phyloP scores from a whole-genome alignment of 2,888 invertebrate genomes.

The Ichneumon xanthorius region DNA sequence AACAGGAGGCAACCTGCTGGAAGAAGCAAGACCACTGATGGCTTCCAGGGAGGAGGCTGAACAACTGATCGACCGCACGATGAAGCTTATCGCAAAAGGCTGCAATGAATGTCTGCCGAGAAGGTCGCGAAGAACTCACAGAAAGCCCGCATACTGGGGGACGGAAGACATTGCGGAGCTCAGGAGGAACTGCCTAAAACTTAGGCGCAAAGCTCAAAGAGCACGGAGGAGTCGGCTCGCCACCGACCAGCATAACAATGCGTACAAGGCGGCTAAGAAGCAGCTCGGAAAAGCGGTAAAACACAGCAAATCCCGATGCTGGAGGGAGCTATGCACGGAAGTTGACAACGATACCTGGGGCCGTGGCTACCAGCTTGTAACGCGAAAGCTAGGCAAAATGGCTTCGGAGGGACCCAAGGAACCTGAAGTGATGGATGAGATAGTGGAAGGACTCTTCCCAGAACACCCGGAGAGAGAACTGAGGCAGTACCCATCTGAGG shows the following conservation, averaged over 20 bases:
- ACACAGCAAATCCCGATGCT: conserved; percentile 29
- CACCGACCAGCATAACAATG: background rate
- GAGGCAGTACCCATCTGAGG: background rate
- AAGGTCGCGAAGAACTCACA: background rate
- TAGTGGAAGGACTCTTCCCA: conserved; percentile 60
- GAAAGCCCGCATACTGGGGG: conserved; percentile 70
- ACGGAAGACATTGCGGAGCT: conserved; percentile 65
- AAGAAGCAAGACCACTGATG: background rate
- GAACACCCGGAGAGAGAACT: conserved; percentile 31
- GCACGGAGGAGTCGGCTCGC: conserved; percentile 29
- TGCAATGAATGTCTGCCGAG: conserved; percentile 25
- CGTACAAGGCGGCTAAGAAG: conserved; percentile 41
- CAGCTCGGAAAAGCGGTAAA: background rate
- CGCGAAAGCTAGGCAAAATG: conserved; percentile 6
- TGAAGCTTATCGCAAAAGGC: conserved; percentile 15
- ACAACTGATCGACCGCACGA: background rate
- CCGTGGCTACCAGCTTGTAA: conserved; percentile 18
- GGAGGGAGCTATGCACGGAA: conserved; percentile 39
- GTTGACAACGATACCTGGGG: conserved; percentile 33
- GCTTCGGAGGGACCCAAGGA: conserved; percentile 15
- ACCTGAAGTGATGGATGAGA: conserved; percentile 19
- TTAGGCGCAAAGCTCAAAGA: conserved; percentile 53
- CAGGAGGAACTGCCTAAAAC: conserved; percentile 50
- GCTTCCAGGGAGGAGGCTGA: conserved; percentile 16
- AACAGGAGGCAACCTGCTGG: background rate